These are phyloP conservation scores for Hirundichthys speculiger DNA, from an alignment of 2,113 vertebrate genomes.

Conservation along the genomic window DNA sequence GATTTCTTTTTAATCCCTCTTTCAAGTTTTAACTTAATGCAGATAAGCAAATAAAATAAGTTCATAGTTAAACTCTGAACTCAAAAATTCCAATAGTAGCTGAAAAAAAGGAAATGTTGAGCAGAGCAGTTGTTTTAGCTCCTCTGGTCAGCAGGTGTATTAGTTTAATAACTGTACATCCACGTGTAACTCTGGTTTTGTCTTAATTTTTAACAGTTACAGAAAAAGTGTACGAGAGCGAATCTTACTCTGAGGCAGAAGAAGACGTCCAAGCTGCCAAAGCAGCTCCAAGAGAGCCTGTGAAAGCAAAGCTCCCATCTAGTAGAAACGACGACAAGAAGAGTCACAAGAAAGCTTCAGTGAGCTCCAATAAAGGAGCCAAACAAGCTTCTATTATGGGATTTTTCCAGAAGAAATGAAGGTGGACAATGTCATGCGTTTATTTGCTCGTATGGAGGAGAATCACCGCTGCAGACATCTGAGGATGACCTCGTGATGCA, in stretches of 20 bases:
- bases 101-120: no score
- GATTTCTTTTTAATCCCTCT: no score
- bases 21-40: no score
- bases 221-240: slow-evolving; percentile 91
- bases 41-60: no score
- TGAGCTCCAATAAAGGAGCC: slow-evolving; percentile 76
- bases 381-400: slow-evolving; percentile 94
- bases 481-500: accelerated
- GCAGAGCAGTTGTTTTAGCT: no score
- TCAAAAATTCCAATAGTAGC: no score
- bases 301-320: slow-evolving; percentile 39
- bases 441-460: no score
- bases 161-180: background rate
- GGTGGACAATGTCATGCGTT: no score
- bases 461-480: no score
- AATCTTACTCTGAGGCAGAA: slow-evolving; percentile 92
- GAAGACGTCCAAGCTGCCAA: slow-evolving; percentile 77
- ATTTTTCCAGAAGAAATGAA: slow-evolving; percentile 93
- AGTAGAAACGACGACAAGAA: slow-evolving; percentile 85
- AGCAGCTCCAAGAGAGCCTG: slow-evolving; percentile 22
- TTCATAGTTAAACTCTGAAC: no score
- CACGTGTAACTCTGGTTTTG: background rate
- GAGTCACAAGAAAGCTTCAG: slow-evolving; percentile 80
- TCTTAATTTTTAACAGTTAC: slow-evolving; percentile 86
- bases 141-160: background rate